A percentile compares a stretch with the other conserved stretches of the same genome.
Evolutionary conservation across 2,113 vertebrate genomes (phyloP).

Genomic region (Jaculus jaculus): DNA sequence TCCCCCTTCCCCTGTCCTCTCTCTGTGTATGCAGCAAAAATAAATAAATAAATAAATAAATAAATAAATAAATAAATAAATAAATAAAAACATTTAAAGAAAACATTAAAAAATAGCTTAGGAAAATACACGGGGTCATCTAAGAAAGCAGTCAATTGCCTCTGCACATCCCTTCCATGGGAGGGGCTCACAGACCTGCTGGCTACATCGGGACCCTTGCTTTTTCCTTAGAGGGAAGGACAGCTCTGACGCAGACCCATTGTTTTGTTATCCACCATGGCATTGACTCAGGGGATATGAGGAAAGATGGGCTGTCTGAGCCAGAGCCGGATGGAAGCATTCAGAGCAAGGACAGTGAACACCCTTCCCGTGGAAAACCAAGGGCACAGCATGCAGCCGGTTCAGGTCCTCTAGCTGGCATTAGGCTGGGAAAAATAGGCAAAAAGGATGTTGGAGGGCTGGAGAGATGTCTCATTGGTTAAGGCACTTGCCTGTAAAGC

Average conservation of each 20-base stretch:
- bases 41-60: too few species aligned
- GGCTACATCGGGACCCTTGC: background rate
- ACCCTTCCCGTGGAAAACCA: background rate
- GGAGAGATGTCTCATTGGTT: too few species aligned
- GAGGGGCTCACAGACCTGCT: background rate
- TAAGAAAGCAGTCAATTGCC: background rate
- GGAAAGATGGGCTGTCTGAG: background rate
- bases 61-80: too few species aligned
- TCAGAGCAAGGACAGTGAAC: background rate
- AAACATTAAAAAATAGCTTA: background rate
- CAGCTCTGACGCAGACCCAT: background rate
- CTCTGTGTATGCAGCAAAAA: background rate
- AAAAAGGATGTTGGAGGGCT: background rate
- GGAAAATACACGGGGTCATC: background rate
- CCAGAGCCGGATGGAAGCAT: background rate
- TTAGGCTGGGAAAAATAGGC: background rate
- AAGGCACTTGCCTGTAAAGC: too few species aligned
- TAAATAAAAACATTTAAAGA: too few species aligned
- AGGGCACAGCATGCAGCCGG: fast-evolving
- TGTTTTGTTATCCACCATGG: background rate
- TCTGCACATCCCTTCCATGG: background rate
- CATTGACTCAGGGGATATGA: background rate
- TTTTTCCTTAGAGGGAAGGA: background rate
- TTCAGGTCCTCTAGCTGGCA: background rate
- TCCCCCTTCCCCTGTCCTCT: too few species aligned